A percentile compares a stretch with the other conserved stretches of the same genome.
phyloP scores from a whole-genome alignment of 1,140 invertebrate genomes.

The Paraescarpia echinospica region DNA sequence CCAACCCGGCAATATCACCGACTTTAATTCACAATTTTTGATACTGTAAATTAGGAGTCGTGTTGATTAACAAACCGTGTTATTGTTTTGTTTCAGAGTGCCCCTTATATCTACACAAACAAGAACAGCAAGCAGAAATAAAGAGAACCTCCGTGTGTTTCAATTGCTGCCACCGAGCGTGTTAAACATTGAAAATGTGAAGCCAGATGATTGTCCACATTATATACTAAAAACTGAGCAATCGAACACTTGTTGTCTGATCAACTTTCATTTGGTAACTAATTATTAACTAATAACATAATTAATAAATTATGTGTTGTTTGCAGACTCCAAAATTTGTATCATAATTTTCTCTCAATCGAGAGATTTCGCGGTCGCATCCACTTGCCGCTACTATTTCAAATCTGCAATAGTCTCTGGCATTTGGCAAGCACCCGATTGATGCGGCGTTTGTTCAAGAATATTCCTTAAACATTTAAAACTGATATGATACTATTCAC shows the following conservation, averaged over 20 bases:
- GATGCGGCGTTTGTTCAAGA: no score
- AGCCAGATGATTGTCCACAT: no score
- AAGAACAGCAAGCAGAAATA: slow-evolving; percentile 6
- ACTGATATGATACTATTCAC: no score
- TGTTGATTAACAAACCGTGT: not conserved
- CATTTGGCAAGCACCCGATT: no score
- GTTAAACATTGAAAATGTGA: no score
- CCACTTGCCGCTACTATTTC: no score
- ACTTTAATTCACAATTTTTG: no score
- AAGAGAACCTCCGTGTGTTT: not conserved
- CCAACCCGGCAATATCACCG: no score
- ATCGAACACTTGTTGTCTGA: not conserved
- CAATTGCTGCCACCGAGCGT: no score
- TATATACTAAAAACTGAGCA: not conserved
- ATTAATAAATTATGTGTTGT: not conserved
- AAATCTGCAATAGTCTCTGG: no score
- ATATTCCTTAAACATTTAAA: no score
- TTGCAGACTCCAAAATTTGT: not conserved
- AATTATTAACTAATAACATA: not conserved
- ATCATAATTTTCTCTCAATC: not conserved
- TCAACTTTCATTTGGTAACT: not conserved
- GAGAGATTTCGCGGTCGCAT: no score
- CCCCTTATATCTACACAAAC: slow-evolving; percentile 12
- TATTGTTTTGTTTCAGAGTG: slow-evolving; percentile 12
- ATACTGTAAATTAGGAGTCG: not conserved